These are phyloP conservation scores for Saccostrea cuccullata DNA, from an alignment of 1,140 invertebrate species.

Conservation along the genomic window DNA sequence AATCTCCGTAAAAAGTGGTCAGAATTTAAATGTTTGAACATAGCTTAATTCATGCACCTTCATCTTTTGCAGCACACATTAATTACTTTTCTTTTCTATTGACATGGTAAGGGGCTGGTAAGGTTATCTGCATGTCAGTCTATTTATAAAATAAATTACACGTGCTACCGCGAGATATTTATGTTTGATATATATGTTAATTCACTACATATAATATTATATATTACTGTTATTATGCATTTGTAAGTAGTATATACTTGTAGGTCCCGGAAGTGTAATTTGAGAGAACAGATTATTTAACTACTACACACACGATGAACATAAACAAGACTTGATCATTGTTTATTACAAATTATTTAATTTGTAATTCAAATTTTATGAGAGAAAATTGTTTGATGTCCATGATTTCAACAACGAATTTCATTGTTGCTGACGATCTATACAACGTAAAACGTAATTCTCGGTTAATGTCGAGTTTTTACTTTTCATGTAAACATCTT, in stretches of 20 bases:
- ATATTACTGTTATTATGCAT: neutral
- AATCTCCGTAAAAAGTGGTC: too few relatives aligned
- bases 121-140: neutral
- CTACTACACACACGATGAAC: neutral
- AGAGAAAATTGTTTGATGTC: too few relatives aligned
- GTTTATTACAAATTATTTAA: too few relatives aligned
- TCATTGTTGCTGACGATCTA: too few relatives aligned
- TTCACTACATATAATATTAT: neutral
- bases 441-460: too few relatives aligned
- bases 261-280: neutral
- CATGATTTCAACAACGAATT: too few relatives aligned
- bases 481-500: too few relatives aligned
- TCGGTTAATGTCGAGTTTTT: too few relatives aligned
- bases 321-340: too few relatives aligned
- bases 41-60: neutral
- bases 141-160: conserved; percentile 17
- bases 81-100: neutral
- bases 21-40: too few relatives aligned
- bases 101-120: neutral
- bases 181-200: neutral
- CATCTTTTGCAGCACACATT: neutral
- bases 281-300: neutral
- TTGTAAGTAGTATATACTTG: neutral
- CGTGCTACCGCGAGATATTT: neutral
- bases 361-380: too few relatives aligned